Evolutionary conservation across 2,888 invertebrate genomes (phyloP).

Genomic region (Dione vanillae): DNA sequence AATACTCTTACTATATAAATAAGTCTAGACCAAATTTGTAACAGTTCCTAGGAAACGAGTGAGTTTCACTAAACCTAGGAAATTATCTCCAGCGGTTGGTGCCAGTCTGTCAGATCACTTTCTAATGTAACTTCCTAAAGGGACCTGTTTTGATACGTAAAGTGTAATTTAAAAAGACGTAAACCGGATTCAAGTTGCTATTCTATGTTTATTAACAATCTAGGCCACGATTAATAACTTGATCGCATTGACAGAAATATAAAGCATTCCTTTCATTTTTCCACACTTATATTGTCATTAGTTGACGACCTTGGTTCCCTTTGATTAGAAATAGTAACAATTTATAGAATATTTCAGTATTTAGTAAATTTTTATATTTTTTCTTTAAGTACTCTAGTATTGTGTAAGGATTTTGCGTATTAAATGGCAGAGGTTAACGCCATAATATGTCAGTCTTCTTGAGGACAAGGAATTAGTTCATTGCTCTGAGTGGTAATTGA

Average conservation of each 20-base stretch:
- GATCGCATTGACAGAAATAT: constrained; percentile 46
- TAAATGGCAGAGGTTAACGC: too few species aligned
- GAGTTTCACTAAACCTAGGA: constrained; percentile 31
- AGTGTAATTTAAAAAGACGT: constrained; percentile 24
- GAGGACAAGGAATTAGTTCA: too few species aligned
- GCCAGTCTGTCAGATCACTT: constrained; percentile 35
- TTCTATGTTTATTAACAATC: constrained; percentile 31
- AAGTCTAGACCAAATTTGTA: background rate
- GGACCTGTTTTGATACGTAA: constrained; percentile 35
- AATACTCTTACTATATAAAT: background rate
- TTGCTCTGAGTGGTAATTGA: too few species aligned
- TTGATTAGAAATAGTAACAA: background rate
- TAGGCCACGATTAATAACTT: constrained; percentile 42
- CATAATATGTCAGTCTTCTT: too few species aligned
- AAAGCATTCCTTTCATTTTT: constrained; percentile 48
- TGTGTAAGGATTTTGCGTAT: too few species aligned
- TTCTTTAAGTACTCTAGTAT: too few species aligned
- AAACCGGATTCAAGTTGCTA: constrained; percentile 25
- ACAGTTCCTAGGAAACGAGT: constrained; percentile 23
- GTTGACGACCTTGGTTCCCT: constrained; percentile 33
- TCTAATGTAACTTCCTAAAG: constrained; percentile 42
- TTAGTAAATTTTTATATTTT: background rate
- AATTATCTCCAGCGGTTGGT: constrained; percentile 17
- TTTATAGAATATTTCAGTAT: background rate
- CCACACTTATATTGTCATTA: constrained; percentile 26